phyloP scores from a whole-genome alignment of 2,797 vertebrate genomes.

The Sebastes hubbsi region DNA sequence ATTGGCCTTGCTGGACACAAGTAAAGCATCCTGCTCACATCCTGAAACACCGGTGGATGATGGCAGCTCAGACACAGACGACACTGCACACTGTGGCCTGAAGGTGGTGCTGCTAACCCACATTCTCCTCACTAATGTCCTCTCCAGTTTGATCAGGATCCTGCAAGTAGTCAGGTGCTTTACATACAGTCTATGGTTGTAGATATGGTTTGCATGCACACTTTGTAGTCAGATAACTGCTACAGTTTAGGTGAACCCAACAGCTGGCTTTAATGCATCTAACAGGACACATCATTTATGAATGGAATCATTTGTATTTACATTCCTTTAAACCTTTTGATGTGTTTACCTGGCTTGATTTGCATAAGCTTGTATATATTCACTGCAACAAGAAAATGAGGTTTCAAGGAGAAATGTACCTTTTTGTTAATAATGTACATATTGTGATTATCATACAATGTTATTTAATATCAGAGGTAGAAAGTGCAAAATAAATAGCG shows the following conservation, averaged over 20 bases:
- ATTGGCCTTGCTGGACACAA: background rate
- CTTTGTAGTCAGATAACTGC: background rate
- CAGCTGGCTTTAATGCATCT: background rate
- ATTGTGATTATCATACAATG: background rate
- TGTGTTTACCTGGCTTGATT: background rate
- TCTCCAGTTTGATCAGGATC: background rate
- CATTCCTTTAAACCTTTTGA: background rate
- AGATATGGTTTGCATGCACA: background rate
- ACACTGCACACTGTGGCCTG: background rate
- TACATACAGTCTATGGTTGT: background rate
- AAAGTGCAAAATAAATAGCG: background rate
- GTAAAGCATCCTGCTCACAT: background rate
- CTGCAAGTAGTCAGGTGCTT: background rate
- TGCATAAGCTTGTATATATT: background rate
- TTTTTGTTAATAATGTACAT: background rate
- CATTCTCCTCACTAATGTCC: background rate
- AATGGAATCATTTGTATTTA: background rate
- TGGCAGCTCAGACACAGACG: background rate
- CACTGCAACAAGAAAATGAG: background rate
- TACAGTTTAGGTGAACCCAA: background rate
- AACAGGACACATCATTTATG: background rate
- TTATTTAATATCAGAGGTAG: background rate
- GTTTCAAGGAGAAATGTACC: background rate
- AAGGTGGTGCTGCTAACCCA: conserved; percentile 33
- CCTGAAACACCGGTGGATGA: background rate